Evolutionary conservation across 2,113 vertebrate species (phyloP), one percentile per base, ranked within the genome.

Genomic region (Hyla sarda): DNA sequence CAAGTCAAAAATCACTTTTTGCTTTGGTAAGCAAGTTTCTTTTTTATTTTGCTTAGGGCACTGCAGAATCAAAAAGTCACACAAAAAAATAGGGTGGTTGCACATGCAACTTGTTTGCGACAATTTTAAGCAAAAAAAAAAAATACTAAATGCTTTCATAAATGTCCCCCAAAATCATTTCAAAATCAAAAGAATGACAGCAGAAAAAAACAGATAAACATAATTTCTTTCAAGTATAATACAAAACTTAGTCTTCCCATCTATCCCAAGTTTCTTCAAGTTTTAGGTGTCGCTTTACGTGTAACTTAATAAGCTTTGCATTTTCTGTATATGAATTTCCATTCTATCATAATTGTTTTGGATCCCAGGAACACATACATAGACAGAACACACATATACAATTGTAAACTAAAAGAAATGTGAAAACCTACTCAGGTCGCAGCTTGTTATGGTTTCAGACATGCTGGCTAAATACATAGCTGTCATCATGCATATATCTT

Each of bases 401-500:
- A 82, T 65, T 62, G 77, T 82, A 82, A 82, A 82, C 77, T 9
- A 76, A 84, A 77, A 77, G 62, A 34, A 76, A 58, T 65, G 65
- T 65, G 65, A 58, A 81, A 86, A 71, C 69, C 84, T 80, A 47
- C 76, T 86, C 84, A 86, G 50, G 84, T 81, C 32, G 67, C 73
- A 82, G 52, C 77, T 81, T 81, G 85, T 87, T 87, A 83, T 88
- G 1, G 0, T 88, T 82, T 90, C 58, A 86, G 91, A 87, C 81
- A 83, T 83, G 84, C 87, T 92, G 78, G 88, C 87, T 92, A 91
- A 93, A 90, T 87, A 83, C 85, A 84, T 65, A 88, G 72, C 90
- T 90, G 87, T 90, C 90, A 89, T 85, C 79, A 81, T 77, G 80
- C 82, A 86, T 89, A 56, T 91, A 91, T 90, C 91, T 93, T 82